Conservation (phyloP, 2,797 vertebrate genomes). For the Cyclopterus lumpus region DNA sequence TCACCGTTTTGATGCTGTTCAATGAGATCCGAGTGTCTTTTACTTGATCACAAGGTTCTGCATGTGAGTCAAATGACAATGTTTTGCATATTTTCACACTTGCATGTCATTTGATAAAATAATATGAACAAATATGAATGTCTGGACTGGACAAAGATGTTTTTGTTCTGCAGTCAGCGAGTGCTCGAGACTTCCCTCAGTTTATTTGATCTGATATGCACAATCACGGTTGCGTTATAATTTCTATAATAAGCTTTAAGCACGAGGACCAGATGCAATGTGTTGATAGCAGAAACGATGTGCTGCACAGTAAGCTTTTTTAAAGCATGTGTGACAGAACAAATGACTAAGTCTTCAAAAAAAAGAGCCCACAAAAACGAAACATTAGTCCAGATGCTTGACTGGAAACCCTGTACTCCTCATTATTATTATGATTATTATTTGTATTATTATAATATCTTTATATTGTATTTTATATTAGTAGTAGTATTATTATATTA, state of each 20-base stretch:
- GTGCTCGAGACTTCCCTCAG: background rate
- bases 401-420: too few relatives aligned
- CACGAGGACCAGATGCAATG: background rate
- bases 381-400: background rate
- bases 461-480: too few relatives aligned
- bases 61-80: background rate
- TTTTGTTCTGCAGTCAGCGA: background rate
- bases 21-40: slow-evolving; percentile 25
- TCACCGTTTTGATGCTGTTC: background rate
- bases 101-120: background rate
- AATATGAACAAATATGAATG: background rate
- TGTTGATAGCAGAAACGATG: background rate
- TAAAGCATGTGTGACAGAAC: background rate
- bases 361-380: too few relatives aligned
- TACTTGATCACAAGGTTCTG: slow-evolving; percentile 31
- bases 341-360: too few relatives aligned
- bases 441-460: too few relatives aligned
- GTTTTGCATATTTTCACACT: background rate
- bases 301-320: background rate
- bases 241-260: background rate
- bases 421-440: too few relatives aligned
- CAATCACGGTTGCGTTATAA: background rate
- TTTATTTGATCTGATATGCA: background rate
- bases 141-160: background rate
- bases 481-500: too few relatives aligned